Evolutionary conservation across 2,888 invertebrate genomes (phyloP), one percentile per base, ranked within the genome.

Genomic region (Drosophila kuntzei): DNA sequence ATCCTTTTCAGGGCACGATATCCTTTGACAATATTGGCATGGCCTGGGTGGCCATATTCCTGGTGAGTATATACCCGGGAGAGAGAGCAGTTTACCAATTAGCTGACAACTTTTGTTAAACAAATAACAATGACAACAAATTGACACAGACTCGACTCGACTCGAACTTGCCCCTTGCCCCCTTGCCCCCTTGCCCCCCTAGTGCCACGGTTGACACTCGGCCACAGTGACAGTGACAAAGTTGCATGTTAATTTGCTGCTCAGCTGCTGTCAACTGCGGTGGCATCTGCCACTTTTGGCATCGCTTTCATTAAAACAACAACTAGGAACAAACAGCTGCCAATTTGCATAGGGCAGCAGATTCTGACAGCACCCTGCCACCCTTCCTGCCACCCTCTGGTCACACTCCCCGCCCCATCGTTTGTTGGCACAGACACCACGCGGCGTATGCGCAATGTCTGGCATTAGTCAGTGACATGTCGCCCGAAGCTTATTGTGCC

Each of bases 1-100:
- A 99, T 94, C 99, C 99, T 12, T 99, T 99, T 93, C 98, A 98
- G 93, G 99, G 99, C 70, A 98, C 99, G 63, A 99, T 99, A 90
- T 98, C 98, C 39, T 99, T 99, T 93, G 99, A 99, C 93, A 99
- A 99, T 93, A 99, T 99, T 90, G 99, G 99, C 77, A 95, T 99
- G 89, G 99, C 99, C 22, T 99, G 99, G 99, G 99, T 99, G 76
- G 99, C 99, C 80, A 99, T 99, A 93, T 99, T 99, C 94, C 95
- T 99, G 94, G 99, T 99, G 94, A 96, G 95, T 94, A 3, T n/a
- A n/a, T n/a, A n/a, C n/a, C n/a, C n/a, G n/a, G n/a, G n/a, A n/a
- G n/a, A n/a, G n/a, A n/a, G n/a, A n/a, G n/a, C 43, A 53, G 55
- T 59, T 77, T 46, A 60, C 68, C 78, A 81, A 87, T 87, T 75